Percentiles rank a stretch among this genome's conserved stretches.
phyloP scores from a whole-genome alignment of 1,140 invertebrate species.

The Brachystomella parvula region DNA sequence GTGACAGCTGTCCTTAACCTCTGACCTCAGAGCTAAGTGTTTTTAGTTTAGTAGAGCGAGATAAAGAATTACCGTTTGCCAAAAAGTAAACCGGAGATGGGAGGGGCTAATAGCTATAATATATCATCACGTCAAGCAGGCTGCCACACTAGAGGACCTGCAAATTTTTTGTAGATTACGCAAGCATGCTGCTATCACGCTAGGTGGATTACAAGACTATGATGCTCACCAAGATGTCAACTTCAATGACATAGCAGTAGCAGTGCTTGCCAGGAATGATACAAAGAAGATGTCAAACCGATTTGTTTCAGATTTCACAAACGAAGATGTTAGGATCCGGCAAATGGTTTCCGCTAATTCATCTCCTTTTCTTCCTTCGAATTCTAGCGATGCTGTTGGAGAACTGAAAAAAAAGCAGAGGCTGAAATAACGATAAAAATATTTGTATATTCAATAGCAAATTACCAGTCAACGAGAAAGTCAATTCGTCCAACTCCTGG shows the following conservation, averaged over 20 bases:
- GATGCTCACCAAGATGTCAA: slow-evolving; percentile 85
- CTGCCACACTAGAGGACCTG: no score
- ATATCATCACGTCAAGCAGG: no score
- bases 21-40: no score
- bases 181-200: no score
- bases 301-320: slow-evolving; percentile 65
- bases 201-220: no score
- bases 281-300: slow-evolving; percentile 67
- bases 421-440: neutral
- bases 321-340: slow-evolving; percentile 65
- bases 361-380: slow-evolving; percentile 84
- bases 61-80: no score
- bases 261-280: slow-evolving; percentile 76
- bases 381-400: slow-evolving; percentile 34
- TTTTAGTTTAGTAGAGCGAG: no score
- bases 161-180: no score
- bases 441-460: neutral
- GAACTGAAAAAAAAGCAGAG: slow-evolving; percentile 27
- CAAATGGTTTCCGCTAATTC: slow-evolving; percentile 75
- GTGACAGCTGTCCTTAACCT: no score
- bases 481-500: slow-evolving; percentile 78
- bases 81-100: no score
- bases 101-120: no score
- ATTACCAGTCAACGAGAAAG: slow-evolving; percentile 90
- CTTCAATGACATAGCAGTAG: slow-evolving; percentile 88